A percentile compares a stretch with the other conserved stretches of the same genome.
Conservation (phyloP, 1,140 invertebrate species). For the Bicyclus anynana region DNA sequence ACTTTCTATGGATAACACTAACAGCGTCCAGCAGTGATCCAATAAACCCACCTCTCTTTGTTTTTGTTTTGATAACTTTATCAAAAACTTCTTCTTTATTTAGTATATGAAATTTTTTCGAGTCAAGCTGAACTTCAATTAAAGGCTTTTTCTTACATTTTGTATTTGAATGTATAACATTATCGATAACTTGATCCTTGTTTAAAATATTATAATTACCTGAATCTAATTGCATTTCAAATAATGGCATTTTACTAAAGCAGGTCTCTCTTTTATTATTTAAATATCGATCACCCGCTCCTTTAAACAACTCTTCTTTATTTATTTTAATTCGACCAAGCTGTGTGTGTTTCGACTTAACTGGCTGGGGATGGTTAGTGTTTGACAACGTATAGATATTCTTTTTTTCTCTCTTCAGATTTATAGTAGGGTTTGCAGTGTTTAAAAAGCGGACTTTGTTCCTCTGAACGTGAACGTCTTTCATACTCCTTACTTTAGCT, state of each 20-base stretch:
- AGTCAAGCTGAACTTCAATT: constrained; percentile 22
- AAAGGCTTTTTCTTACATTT: constrained; percentile 4
- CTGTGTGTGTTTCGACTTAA: too few species aligned
- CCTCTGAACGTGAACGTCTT: not conserved
- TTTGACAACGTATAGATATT: not conserved
- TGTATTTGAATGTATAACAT: not conserved
- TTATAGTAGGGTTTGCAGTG: not conserved
- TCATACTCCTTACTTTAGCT: not conserved
- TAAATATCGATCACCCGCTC: constrained; percentile 23
- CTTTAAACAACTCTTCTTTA: constrained; percentile 22
- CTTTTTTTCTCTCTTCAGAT: too few species aligned
- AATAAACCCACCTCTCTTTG: not conserved
- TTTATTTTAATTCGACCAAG: constrained; percentile 22
- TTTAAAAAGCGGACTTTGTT: constrained; percentile 16
- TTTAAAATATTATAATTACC: constrained; percentile 2
- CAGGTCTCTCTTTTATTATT: not conserved
- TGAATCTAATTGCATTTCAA: constrained; percentile 17
- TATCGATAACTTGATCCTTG: constrained; percentile 6
- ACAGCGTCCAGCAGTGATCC: not conserved
- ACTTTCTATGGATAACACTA: constrained; percentile 10
- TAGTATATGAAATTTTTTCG: constrained; percentile 16
- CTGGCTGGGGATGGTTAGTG: not conserved
- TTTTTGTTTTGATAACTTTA: constrained; percentile 16
- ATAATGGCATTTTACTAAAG: constrained; percentile 9
- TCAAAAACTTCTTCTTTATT: constrained; percentile 26